Evolutionary conservation across 2,113 vertebrate genomes (phyloP), one percentile per base, ranked within the genome.

Genomic region (Pungitius pungitius): DNA sequence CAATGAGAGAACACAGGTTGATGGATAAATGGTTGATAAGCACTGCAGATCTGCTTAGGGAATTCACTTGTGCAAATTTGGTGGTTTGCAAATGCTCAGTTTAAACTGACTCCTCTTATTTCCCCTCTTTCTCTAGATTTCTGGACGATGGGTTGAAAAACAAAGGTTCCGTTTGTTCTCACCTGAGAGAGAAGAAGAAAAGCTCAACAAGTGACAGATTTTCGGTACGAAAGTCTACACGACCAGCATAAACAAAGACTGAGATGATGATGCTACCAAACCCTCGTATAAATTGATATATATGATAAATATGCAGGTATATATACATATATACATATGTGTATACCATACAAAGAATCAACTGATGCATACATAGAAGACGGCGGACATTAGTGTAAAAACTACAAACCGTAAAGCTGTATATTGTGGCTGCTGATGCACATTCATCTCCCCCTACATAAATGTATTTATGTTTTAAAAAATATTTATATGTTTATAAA

Each of bases 401-500:
- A 92, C 85, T 77, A 89, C 87, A 92, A 90, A 90, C 78, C 17
- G 90, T 92, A 91, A 93, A 89, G 93, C 92, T 95, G 93, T 95
- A 94, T 88, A 95, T 93, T 93, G 85, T 90, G 88, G 92, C 91
- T 93, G 93, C 88, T 91, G 89, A 89, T 94, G 93, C 94, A 94
- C 89, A 92, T 94, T 92, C 86, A 90, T 90, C 72, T 84, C 87
- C 90, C 83, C 87, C 84, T 88, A 89, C 93, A 94, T 94, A 93
- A 93, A 94, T 94, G 93, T 95, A 95, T 95, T 95, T 95, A 95
- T 95, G 94, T 95, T 94, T 92, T 68, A 90, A 86, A 86, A 88
- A 93, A 89, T 94, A 95, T 95, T 94, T 95, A 94, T 95, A 94
- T 95, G 93, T 94, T 94, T 95, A 94, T 94, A 95, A 94, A 93